phyloP scores from a whole-genome alignment of 2,888 invertebrate genomes.

The Caenorhabditis panamensis region DNA sequence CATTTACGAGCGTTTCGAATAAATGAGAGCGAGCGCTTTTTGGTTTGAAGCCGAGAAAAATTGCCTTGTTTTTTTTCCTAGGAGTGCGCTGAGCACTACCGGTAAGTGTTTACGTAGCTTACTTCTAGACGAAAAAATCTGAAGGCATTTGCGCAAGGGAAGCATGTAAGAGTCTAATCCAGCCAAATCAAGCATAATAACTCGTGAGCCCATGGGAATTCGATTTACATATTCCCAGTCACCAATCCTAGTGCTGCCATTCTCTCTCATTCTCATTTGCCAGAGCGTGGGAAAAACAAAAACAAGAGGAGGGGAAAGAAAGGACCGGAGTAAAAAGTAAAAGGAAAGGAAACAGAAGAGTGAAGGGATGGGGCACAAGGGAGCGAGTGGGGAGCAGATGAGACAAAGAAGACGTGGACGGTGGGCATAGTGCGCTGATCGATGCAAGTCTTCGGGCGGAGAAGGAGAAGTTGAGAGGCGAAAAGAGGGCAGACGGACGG shows the following conservation, averaged over 20 bases:
- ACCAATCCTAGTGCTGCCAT: neutral
- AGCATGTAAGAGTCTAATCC: neutral
- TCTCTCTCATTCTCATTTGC: neutral
- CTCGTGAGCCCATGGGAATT: slow-evolving; percentile 4
- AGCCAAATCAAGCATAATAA: neutral
- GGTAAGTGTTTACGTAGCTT: neutral
- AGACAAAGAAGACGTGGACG: slow-evolving; percentile 11
- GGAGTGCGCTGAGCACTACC: neutral
- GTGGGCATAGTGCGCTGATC: slow-evolving; percentile 11
- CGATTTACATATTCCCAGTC: neutral
- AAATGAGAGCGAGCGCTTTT: neutral
- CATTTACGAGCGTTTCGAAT: slow-evolving; percentile 2
- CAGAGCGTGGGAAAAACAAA: neutral
- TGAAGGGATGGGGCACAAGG: neutral
- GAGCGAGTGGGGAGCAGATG: slow-evolving; percentile 1
- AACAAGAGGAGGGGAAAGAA: neutral
- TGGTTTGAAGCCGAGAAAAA: neutral
- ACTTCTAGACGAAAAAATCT: no score
- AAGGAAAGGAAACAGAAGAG: neutral
- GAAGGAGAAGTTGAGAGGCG: slow-evolving; percentile 17
- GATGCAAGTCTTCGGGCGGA: slow-evolving; percentile 7
- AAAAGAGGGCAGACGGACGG: slow-evolving; percentile 19
- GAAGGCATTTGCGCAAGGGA: no score
- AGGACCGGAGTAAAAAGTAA: neutral
- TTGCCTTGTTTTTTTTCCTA: neutral